A percentile compares a stretch with the other conserved stretches of the same genome.
Conservation (phyloP, 2,888 invertebrate genomes). For the Lithosia quadra region DNA sequence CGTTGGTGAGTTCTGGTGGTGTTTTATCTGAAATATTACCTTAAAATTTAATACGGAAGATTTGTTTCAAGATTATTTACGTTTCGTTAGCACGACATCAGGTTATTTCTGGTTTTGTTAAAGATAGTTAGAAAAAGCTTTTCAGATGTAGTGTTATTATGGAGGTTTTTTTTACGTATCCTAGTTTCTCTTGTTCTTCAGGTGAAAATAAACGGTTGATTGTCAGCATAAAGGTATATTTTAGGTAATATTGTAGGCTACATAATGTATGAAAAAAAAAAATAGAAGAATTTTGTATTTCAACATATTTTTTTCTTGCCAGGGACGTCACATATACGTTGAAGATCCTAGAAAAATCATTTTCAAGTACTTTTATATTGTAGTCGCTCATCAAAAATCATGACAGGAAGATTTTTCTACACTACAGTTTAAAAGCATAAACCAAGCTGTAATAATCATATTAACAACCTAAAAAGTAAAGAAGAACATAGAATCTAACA, state of each 20-base stretch:
- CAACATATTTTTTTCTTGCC: neutral
- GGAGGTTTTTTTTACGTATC: neutral
- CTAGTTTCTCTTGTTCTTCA: neutral
- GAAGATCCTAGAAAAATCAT: neutral
- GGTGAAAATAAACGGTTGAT: too few relatives aligned
- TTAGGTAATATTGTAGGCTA: too few relatives aligned
- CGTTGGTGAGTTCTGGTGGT: conserved; percentile 80
- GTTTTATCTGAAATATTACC: conserved; percentile 64
- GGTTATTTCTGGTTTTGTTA: too few relatives aligned
- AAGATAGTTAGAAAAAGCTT: too few relatives aligned
- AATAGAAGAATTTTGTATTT: too few relatives aligned
- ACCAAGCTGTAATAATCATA: neutral
- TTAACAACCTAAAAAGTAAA: neutral
- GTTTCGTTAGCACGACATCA: too few relatives aligned
- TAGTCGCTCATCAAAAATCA: too few relatives aligned
- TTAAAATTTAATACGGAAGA: neutral
- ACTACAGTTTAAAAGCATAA: neutral
- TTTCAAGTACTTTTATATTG: neutral
- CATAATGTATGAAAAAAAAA: too few relatives aligned
- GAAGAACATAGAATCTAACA: neutral
- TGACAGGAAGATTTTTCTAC: too few relatives aligned
- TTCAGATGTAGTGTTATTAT: too few relatives aligned
- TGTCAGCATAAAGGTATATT: too few relatives aligned
- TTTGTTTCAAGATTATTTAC: neutral
- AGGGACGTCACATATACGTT: neutral